A percentile compares a stretch with the other conserved stretches of the same genome.
Evolutionary conservation across 2,113 vertebrate species (phyloP).

Genomic region (Sigmodon hispidus): DNA sequence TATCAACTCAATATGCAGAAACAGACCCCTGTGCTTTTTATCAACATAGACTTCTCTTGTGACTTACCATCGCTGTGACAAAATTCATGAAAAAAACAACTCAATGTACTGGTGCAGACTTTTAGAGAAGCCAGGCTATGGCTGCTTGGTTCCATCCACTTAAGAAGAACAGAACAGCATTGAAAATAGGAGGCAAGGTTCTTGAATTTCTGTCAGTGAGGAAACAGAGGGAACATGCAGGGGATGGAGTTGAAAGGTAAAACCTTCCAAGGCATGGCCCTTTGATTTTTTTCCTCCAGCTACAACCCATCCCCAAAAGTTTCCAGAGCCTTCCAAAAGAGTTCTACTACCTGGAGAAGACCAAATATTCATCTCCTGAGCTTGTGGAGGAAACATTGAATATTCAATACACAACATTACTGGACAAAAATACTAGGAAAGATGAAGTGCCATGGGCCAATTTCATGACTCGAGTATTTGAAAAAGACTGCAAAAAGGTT

Average conservation of each 20-base stretch:
- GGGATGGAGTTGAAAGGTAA: background rate
- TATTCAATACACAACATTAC: background rate
- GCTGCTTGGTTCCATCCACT: background rate
- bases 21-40: background rate
- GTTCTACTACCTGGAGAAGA: background rate
- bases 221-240: background rate
- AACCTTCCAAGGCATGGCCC: background rate
- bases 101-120: background rate
- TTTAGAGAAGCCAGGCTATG: too few relatives aligned
- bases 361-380: background rate
- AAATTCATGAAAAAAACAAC: background rate
- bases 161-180: background rate
- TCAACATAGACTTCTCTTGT: background rate
- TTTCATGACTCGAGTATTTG: background rate
- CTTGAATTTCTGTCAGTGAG: background rate
- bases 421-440: conserved; percentile 50
- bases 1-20: conserved; percentile 34
- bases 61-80: background rate
- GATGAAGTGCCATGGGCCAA: background rate
- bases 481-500: background rate
- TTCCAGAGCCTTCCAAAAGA: background rate
- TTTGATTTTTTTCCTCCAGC: background rate
- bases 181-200: background rate
- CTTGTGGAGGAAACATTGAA: background rate
- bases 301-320: background rate